Base-by-base conservation (phyloP, 2,888 invertebrate species). In the Drosophila anceps region DNA sequence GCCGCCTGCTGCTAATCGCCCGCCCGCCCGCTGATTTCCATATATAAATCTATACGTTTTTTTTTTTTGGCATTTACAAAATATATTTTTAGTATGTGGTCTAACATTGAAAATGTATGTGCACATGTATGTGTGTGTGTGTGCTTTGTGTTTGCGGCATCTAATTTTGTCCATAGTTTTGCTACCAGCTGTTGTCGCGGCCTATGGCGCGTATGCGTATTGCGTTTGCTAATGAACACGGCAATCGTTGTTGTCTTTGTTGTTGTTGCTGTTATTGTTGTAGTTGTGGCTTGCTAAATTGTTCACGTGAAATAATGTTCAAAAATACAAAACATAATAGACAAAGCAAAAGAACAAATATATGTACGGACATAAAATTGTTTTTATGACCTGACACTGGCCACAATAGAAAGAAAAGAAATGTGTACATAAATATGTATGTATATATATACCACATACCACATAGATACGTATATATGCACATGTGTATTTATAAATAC, bases 31-130 rank as follows among this genome's bases (percentile, higher is more conserved):
- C 63, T 65, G 66, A 51, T 74, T 80, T 72, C 62, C 48, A 69
- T 20, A 20, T 31, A 57, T 55, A 55, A 4, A 1, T 29, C 8
- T 8, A n/a, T 43, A 50, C 18, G 4, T 10, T 50, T 69, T 59
- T 24, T 69, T 54, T 70, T 69, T 71, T 80, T 72, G 61, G 69
- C 67, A 69, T 76, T 88, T 85, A 82, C 88, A 75, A 48, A 73
- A 63, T 73, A 18, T 84, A 86, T 81, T 79, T 84, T 76, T 88
- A 78, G 87, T 46, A 37, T 69, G 69, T 82, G 74, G 84, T 54
- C 73, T 89, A 85, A 82, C 84, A 85, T 85, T 85, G 90, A 85
- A 85, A 86, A 76, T 65, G 43, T 48, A 54, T 39, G 20, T n/a
- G 18, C 24, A 41, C 3, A 15, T 18, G 7, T 33, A 4, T 37